Base-by-base conservation (phyloP, 2,888 invertebrate genomes). In the Meloe dianella region DNA sequence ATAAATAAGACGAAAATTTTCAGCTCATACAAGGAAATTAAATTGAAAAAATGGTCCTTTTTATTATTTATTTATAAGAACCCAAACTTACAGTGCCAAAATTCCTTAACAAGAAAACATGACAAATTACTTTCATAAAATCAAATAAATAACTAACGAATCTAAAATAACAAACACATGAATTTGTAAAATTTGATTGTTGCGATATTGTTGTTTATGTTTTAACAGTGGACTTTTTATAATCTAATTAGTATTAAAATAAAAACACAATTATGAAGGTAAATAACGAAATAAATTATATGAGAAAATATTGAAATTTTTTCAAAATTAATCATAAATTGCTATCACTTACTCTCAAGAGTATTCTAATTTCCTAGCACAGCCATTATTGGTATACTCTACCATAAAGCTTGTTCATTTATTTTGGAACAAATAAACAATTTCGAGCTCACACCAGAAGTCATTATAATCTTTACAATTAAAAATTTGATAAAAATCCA, bases 301-400 rank as follows among this genome's bases (percentile, higher is more conserved):
- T 17, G 5, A 17, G 5, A 35, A 17, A 41, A 41, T 41, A 41
- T 41, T 5, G 41, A 17, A 41, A 22, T 9, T 12, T 24, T 6
- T 51, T 51, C 4, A 51, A 51, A 51, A 41, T 41, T 5, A 51
- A 24, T 20, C 8, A 20, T 20, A 51, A 51, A 51, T 51, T 51
- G 51, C 57, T 67, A 57, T 59, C 59, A 64, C 57, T 61, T 60
- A 66, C 66, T 68, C 68, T 65, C 63, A 65, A 60, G 68, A 68
- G 64, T 68, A 65, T 68, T 67, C 68, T 68, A 68, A 65, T 63
- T 65, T 68, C 68, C 68, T 68, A 68, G 68, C 68, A 68, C 68
- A 68, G 68, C 68, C 68, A 68, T 68, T 68, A 65, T 65, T 63
- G 67, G 68, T 65, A 68, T 68, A 68, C 61, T 63, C 68, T 68